Base-by-base conservation (phyloP, 2,888 invertebrate genomes). In the Nineta flava region DNA sequence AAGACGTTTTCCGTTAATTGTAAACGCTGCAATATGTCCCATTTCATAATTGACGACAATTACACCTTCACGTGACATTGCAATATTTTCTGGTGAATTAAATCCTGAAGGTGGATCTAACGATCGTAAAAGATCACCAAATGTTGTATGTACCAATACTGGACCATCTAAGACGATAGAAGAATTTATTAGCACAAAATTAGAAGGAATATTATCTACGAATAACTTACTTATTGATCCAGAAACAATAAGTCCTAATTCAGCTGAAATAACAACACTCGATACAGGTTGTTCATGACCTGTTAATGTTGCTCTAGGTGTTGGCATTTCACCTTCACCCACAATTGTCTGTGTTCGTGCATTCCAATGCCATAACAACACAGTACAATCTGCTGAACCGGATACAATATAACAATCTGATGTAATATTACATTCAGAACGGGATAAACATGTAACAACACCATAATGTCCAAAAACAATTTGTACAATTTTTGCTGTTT, bases 401-500 rank as follows among this genome's bases (percentile, higher is more conserved):
- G 95, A 95, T 1, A 96, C 96, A 57, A 99, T 85, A 71, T 97
- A 99, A 68, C 97, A 99, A 71, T 99, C 97, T 1, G 93, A 91
- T n/a, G 93, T 94, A 56, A 97, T 91, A 70, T 95, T 96, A 70
- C 96, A 96, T 69, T 99, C 99, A 2, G 95, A 96, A 47, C 97
- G 79, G 1, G 95, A 91, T 58, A 99, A 76, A 69, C 97, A 97
- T 10, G 97, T 97, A 57, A 99, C 99, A 49, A 99, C 93, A 54
- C 96, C 97, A 69, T 94, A 96, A 71, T 99, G 99, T 0, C 97
- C 99, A 70, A 95, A 99, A 49, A 99, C 84, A 58, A 97, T 96
- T 71, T 99, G 99, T 43, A 93, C 87, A 62, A 97, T 94, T 75
- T 94, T 92, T 1, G 94, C 96, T 52, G 91, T 88, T 64, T 99